Base-by-base conservation (phyloP, 2,113 vertebrate species). In the Eleginops maclovinus region DNA sequence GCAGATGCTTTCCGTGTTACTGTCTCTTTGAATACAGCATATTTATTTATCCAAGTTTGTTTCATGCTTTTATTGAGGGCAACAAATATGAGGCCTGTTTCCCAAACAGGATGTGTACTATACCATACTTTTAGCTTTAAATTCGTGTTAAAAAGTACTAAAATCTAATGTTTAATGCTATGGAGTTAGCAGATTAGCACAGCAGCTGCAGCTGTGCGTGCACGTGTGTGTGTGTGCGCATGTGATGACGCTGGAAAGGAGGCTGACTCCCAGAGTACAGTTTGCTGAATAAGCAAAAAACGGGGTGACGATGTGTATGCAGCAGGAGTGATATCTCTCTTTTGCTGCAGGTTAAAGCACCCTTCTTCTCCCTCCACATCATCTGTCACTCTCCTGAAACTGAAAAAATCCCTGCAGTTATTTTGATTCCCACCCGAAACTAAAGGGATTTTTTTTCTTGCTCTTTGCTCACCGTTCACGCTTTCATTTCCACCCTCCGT, bases 221-320 rank as follows among this genome's bases (percentile, higher is more conserved):
- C 1, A 66, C 44, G 49, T 36, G 75, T 2, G 49, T 36, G 75
- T 2, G 47, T 9, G n/a, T 24, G 69, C 19, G 64, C 19, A 51
- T 15, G 59, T 4, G 26, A 61, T 82, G 85, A 85, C 60, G 87
- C 69, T 4, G 17, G 22, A 15, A 4, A 40, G 71, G 72, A 90
- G 68, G 72, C 77, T 77, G 82, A 81, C 46, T 72, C 12, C 36
- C 61, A 16, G 26, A 63, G 65, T 61, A 54, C 47, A 76, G 66
- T 89, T 68, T 87, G 91, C 90, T 92, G 89, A 92, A 74, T 66
- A 78, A 87, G 91, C 90, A 61, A n/a, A 87, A 79, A 40, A 31
- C 53, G 12, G 4, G 31, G 13, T 6, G 28, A 49, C 24, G 26
- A 41, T 28, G 16, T 72, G 49, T 53, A 65, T 70, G 55, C 44